phyloP scores from a whole-genome alignment of 1,140 invertebrate species.

The Drosophila littoralis region DNA sequence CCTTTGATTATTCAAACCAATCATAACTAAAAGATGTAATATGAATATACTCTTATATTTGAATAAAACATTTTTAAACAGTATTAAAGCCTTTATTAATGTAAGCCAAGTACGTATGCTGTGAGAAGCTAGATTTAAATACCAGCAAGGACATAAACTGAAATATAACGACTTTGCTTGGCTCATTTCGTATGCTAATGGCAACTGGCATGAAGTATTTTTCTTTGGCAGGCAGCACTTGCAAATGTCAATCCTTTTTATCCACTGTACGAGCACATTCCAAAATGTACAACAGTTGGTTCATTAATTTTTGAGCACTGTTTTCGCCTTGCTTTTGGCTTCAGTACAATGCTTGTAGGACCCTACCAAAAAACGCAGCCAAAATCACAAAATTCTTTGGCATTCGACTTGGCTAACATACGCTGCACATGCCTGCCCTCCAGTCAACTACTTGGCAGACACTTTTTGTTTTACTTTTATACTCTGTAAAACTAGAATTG shows the following conservation, averaged over 20 bases:
- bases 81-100: too few relatives aligned
- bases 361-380: conserved; percentile 8
- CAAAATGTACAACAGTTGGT: conserved; percentile 62
- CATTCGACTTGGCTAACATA: conserved; percentile 16
- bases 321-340: conserved; percentile 41
- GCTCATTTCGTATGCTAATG: conserved; percentile 50
- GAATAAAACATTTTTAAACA: too few relatives aligned
- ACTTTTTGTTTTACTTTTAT: conserved; percentile 3
- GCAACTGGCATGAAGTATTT: conserved; percentile 28
- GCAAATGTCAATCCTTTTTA: conserved; percentile 67
- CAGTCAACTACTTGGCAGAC: background rate
- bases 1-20: too few relatives aligned
- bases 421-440: conserved; percentile 1
- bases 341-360: conserved; percentile 45
- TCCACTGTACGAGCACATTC: conserved; percentile 44
- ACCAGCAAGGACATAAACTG: background rate
- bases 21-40: too few relatives aligned
- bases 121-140: background rate
- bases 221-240: conserved; percentile 48
- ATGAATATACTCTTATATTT: too few relatives aligned
- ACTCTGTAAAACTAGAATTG: background rate
- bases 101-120: too few relatives aligned
- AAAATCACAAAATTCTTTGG: conserved; percentile 54
- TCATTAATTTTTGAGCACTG: conserved; percentile 72
- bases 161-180: conserved; percentile 1